These are phyloP conservation scores for Schizopygopsis malacanthus DNA, from an alignment of 2,797 vertebrate species.

Conservation along the genomic window DNA sequence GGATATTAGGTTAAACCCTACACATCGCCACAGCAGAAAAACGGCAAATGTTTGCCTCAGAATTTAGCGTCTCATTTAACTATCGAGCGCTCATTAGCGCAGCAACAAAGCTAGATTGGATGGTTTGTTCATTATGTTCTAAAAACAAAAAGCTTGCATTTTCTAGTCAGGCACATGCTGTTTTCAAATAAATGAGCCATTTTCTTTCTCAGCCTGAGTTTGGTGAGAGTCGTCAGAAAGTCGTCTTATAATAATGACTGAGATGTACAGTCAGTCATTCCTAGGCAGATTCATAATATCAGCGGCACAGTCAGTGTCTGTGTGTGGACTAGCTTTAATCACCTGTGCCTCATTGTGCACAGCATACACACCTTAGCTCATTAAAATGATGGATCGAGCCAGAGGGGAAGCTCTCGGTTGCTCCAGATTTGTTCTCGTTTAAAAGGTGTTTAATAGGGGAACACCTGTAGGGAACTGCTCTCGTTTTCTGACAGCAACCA, in stretches of 20 bases:
- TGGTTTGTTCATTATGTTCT: neutral
- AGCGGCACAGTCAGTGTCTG: conserved; percentile 67
- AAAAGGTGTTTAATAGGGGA: conserved; percentile 79
- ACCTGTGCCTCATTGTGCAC: conserved; percentile 86
- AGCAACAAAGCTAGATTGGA: neutral
- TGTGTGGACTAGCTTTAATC: conserved; percentile 79
- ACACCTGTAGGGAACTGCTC: conserved; percentile 72
- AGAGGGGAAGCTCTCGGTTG: conserved; percentile 77
- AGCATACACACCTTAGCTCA: conserved; percentile 80
- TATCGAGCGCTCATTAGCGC: neutral
- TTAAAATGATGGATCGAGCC: conserved; percentile 91
- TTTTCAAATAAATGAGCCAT: conserved; percentile 31
- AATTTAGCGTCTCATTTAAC: conserved; percentile 12
- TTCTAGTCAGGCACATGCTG: conserved; percentile 22
- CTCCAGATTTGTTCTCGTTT: conserved; percentile 81
- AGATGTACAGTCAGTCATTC: conserved; percentile 43
- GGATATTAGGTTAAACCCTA: conserved; percentile 67
- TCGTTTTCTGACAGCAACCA: conserved; percentile 43
- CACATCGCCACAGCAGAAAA: conserved; percentile 3
- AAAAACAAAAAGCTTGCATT: conserved; percentile 27
- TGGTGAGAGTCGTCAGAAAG: conserved; percentile 53
- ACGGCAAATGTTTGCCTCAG: neutral
- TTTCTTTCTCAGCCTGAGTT: conserved; percentile 27
- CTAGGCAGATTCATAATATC: conserved; percentile 82
- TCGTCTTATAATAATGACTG: conserved; percentile 32